These are phyloP conservation scores for Chunga burmeisteri DNA, from an alignment of 2,113 vertebrate species.

Conservation along the genomic window DNA sequence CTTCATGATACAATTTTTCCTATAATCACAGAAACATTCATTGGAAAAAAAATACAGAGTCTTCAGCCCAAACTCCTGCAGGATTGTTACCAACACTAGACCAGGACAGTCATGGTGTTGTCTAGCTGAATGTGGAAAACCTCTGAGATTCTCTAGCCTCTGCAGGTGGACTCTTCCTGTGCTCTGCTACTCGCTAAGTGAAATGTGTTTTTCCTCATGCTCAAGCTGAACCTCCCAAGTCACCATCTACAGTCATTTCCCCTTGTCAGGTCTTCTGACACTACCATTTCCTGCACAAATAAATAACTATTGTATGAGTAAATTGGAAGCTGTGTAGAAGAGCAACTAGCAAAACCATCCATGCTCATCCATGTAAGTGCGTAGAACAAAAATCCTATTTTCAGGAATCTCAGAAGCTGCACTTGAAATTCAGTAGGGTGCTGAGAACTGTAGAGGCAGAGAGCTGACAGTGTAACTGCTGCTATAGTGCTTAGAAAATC, in stretches of 20 bases:
- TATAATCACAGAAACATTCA: neutral
- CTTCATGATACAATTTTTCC: neutral
- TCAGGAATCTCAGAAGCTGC: neutral
- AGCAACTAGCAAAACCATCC: neutral
- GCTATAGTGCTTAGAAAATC: neutral
- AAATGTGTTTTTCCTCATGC: neutral
- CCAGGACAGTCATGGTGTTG: neutral
- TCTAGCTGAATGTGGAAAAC: neutral
- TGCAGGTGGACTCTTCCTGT: neutral
- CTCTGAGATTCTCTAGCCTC: neutral
- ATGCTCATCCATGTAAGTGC: accelerated
- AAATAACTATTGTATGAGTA: neutral
- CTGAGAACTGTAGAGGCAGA: neutral
- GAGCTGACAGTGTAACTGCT: neutral
- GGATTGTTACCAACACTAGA: neutral
- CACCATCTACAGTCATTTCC: neutral
- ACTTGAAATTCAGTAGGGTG: neutral
- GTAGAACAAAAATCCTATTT: neutral
- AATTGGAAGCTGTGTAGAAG: neutral
- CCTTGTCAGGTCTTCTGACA: neutral
- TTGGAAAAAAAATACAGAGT: neutral
- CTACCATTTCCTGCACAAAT: neutral
- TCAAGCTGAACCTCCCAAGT: neutral
- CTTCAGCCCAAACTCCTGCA: neutral
- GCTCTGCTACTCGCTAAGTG: neutral